These are phyloP conservation scores for Misgurnus mizolepis DNA, from an alignment of 2,113 vertebrate species.

Conservation along the genomic window DNA sequence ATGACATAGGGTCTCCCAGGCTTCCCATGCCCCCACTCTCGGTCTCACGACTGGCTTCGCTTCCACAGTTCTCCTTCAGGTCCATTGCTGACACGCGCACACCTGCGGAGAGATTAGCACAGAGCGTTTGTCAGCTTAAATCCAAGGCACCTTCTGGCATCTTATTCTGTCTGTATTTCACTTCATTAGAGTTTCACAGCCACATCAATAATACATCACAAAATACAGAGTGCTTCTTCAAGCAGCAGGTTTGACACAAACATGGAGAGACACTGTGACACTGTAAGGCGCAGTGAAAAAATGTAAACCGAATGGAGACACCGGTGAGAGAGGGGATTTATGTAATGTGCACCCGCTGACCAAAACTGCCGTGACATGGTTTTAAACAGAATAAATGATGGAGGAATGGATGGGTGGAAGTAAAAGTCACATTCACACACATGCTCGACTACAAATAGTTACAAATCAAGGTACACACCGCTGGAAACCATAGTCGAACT, in stretches of 20 bases:
- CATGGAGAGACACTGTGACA: slow-evolving; percentile 17
- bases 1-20: slow-evolving; percentile 65
- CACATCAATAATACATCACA: slow-evolving; percentile 2
- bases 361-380: neutral
- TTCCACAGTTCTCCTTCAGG: slow-evolving; percentile 89
- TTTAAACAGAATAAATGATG: neutral
- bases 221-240: slow-evolving; percentile 9
- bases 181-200: slow-evolving; percentile 13
- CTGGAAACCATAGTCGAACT: slow-evolving; percentile 16
- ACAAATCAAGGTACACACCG: slow-evolving; percentile 3
- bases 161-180: slow-evolving; percentile 4
- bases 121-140: slow-evolving; percentile 16
- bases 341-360: slow-evolving; percentile 3
- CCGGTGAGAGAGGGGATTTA: slow-evolving; percentile 8
- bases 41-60: slow-evolving; percentile 83
- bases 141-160: slow-evolving; percentile 15
- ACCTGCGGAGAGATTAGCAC: slow-evolving; percentile 50
- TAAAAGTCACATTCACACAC: neutral
- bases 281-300: slow-evolving; percentile 24
- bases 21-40: slow-evolving; percentile 77
- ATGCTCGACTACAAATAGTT: neutral
- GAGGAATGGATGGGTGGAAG: neutral
- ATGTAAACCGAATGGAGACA: slow-evolving; percentile 18
- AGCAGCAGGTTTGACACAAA: slow-evolving; percentile 13
- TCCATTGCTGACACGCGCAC: slow-evolving; percentile 79